These are phyloP conservation scores for Phorcus lineatus DNA, from an alignment of 2,888 invertebrate genomes.

Conservation along the genomic window DNA sequence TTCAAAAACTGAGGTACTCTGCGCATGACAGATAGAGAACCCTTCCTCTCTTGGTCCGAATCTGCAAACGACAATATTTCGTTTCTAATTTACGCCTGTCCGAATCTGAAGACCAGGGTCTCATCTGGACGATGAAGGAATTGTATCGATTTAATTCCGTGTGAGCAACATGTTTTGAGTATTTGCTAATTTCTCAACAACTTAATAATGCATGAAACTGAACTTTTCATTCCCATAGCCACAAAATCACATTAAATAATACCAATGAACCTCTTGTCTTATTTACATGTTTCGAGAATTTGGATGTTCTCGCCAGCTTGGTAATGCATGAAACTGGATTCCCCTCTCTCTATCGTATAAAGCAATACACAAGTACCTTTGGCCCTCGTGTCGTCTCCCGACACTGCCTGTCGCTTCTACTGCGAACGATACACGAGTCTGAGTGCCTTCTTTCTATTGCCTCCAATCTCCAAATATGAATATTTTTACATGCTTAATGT, in stretches of 20 bases:
- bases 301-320: no score
- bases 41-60: neutral
- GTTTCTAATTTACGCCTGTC: constrained; percentile 11
- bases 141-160: neutral
- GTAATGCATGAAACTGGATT: no score
- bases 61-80: constrained; percentile 10
- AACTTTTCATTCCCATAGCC: neutral
- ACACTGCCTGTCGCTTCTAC: neutral
- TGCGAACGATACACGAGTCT: neutral
- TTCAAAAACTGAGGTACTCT: neutral
- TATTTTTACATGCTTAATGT: neutral
- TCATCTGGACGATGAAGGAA: neutral
- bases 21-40: neutral
- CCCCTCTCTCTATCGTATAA: no score
- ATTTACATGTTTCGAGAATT: no score
- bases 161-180: neutral
- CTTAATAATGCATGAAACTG: neutral
- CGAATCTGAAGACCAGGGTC: neutral
- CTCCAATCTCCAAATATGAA: neutral
- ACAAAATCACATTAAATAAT: no score
- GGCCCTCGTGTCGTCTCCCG: neutral
- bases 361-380: no score
- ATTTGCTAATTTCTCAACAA: neutral
- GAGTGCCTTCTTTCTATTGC: neutral
- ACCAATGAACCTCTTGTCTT: no score